Evolutionary conservation across 2,113 vertebrate species (phyloP), one percentile per base, ranked within the genome.

Genomic region (Oceanites oceanicus): DNA sequence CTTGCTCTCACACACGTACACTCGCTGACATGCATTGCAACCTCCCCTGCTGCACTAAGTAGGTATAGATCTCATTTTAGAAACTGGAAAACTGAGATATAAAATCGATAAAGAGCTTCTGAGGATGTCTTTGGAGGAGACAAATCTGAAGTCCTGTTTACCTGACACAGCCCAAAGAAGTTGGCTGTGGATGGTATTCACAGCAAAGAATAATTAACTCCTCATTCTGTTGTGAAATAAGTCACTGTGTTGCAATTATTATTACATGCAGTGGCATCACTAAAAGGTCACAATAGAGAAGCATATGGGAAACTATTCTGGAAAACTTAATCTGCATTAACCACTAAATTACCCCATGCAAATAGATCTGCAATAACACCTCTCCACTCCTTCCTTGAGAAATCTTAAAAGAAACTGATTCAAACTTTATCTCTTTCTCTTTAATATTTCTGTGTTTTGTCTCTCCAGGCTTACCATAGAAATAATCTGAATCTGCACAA

Each of bases 121-220:
- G 66, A 67, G 32, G 23, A 81, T 29, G 34, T 44, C 56, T 91
- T n/a, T 89, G 86, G 56, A 72, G 25, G 17, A 78, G 26, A 10
- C 16, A 86, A 75, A 75, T 53, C 70, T 56, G 15, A 88, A 93
- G 87, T 32, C 34, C 68, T 65, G 20, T 77, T 84, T 94, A 50
- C 65, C 21, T 45, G 65, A 75, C 53, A 38, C 36, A 72, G 7
- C 38, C 87, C 56, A 71, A 67, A 80, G 67, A 73, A 78, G 49
- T 58, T 94, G 55, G 18, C 67, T 59, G 30, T 52, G 72, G 93
- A 89, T 21, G 21, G 18, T 49, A 42, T n/a, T 81, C 3, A 10
- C 32, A 50, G 38, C 30, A 38, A 81, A 72, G 65, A 92, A 81
- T 72, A 92, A 84, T 67, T 59, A 92, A 94, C 88, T 92, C 61